Evolutionary conservation across 2,888 invertebrate species (phyloP).

Genomic region (Myopa testacea): DNA sequence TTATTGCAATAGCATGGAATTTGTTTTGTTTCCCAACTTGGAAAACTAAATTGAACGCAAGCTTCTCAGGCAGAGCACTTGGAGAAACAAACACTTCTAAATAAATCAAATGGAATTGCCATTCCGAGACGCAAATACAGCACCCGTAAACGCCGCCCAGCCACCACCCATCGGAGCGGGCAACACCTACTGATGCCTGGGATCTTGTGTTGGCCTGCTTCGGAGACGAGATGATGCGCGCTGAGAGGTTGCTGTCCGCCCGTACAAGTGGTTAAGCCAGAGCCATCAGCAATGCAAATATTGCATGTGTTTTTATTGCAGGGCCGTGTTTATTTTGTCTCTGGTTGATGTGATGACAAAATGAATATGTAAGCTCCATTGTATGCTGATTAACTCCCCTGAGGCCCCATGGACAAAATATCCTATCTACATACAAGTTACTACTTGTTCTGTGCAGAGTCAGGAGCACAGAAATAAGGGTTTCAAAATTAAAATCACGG

Average conservation of each 20-base stretch:
- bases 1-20: conserved; percentile 33
- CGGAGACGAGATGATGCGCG: background rate
- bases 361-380: conserved; percentile 11
- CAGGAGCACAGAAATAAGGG: no score
- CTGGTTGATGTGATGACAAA: conserved; percentile 34
- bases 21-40: conserved; percentile 35
- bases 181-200: no score
- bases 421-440: background rate
- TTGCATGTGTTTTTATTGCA: conserved; percentile 36
- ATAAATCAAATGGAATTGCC: conserved; percentile 57
- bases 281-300: conserved; percentile 46
- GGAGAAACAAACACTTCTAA: conserved; percentile 62
- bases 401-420: background rate
- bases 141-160: background rate
- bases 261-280: conserved; percentile 2
- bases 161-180: no score
- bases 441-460: no score
- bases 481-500: no score
- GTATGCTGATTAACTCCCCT: background rate
- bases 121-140: conserved; percentile 36
- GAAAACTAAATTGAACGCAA: conserved; percentile 35
- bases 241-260: background rate
- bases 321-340: conserved; percentile 35
- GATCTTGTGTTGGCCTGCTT: background rate
- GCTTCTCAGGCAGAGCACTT: conserved; percentile 52